Percentiles rank a stretch among this genome's conserved stretches.
phyloP scores from a whole-genome alignment of 2,888 invertebrate species.

The Acanthacorydalis orientalis region DNA sequence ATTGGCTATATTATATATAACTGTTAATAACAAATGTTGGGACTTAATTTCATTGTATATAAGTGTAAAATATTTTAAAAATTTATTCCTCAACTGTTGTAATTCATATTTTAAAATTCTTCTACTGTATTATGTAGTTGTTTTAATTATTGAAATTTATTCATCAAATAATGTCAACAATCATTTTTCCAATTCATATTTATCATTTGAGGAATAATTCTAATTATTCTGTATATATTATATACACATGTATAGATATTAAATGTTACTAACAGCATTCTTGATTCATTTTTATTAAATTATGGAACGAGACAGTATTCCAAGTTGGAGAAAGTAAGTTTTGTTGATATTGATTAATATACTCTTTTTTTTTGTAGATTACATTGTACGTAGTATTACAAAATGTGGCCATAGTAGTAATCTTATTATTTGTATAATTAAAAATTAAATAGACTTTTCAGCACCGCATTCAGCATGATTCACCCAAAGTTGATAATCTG shows the following conservation, averaged over 20 bases:
- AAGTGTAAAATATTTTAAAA: neutral
- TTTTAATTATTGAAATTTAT: conserved; percentile 4
- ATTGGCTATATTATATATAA: neutral
- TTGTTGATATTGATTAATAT: neutral
- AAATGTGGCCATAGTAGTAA: neutral
- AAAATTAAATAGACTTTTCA: neutral
- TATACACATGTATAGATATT: conserved; percentile 10
- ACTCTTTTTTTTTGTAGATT: too few species aligned
- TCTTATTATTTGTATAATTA: conserved; percentile 1
- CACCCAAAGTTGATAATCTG: too few species aligned
- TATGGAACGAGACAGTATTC: conserved; percentile 20
- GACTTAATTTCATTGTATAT: neutral
- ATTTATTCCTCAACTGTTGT: neutral
- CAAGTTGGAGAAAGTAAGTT: conserved; percentile 28
- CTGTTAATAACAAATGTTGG: neutral
- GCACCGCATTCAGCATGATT: too few species aligned
- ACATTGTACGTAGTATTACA: too few species aligned
- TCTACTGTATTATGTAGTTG: too few species aligned
- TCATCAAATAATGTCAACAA: too few species aligned
- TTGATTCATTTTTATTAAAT: conserved; percentile 15
- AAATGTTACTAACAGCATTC: conserved; percentile 14
- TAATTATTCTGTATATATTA: too few species aligned
- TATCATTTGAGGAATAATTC: conserved; percentile 6
- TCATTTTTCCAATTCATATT: neutral
- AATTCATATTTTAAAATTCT: conserved; percentile 6